phyloP scores from a whole-genome alignment of 2,888 invertebrate species.

The Petrophora chlorosata region DNA sequence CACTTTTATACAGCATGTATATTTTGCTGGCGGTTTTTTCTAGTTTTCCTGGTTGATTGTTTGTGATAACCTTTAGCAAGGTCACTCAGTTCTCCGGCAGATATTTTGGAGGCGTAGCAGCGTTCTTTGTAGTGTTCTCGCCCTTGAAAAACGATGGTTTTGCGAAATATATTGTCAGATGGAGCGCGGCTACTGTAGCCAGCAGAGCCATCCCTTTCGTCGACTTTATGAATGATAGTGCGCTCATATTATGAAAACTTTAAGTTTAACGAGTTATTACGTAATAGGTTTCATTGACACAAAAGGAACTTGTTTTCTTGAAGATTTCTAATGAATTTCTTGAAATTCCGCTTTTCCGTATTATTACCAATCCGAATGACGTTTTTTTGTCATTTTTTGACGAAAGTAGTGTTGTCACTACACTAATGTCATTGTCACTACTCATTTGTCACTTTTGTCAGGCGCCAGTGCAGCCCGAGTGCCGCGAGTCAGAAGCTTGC shows the following conservation, averaged over 20 bases:
- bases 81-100: constrained; percentile 64
- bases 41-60: constrained; percentile 20
- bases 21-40: constrained; percentile 24
- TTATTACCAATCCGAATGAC: too few species aligned
- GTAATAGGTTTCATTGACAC: constrained; percentile 25
- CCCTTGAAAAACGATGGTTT: constrained; percentile 75
- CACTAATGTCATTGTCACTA: too few species aligned
- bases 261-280: constrained; percentile 26
- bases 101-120: constrained; percentile 64
- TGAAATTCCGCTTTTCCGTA: too few species aligned
- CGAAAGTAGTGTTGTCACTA: too few species aligned
- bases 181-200: constrained; percentile 67
- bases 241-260: constrained; percentile 58
- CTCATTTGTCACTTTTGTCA: too few species aligned
- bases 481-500: too few species aligned
- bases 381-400: too few species aligned
- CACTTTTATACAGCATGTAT: constrained; percentile 66
- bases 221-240: constrained; percentile 66
- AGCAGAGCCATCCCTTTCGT: constrained; percentile 72
- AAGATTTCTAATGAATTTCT: too few species aligned
- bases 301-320: background rate
- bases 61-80: constrained; percentile 40
- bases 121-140: constrained; percentile 46
- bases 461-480: too few species aligned
- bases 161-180: constrained; percentile 67